These are phyloP conservation scores for Dinomys branickii DNA, from an alignment of 2,113 vertebrate genomes.

Conservation along the genomic window DNA sequence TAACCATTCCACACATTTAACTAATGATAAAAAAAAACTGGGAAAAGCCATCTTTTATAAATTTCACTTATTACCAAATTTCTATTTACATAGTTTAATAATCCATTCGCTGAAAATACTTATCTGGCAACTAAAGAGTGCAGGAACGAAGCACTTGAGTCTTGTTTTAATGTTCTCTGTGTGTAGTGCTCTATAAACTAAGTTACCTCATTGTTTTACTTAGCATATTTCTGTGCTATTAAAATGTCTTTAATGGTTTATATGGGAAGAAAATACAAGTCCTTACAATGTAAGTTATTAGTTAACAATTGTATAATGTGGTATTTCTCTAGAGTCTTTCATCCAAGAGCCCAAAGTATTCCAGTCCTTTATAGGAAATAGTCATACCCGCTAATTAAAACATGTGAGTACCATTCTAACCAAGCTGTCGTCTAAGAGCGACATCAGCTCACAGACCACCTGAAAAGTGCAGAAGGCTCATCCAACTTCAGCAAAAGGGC, in stretches of 20 bases:
- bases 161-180: background rate
- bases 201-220: background rate
- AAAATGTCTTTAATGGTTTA: conserved; percentile 17
- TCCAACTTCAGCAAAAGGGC: background rate
- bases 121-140: conserved; percentile 13
- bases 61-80: background rate
- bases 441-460: background rate
- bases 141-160: background rate
- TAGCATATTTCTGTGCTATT: background rate
- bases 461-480: background rate
- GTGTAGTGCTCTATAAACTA: background rate
- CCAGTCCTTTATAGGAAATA: background rate
- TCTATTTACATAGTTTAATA: conserved; percentile 29
- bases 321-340: background rate
- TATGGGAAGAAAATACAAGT: background rate
- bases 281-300: background rate
- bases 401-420: background rate
- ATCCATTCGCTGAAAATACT: background rate
- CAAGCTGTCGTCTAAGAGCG: background rate
- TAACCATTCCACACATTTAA: background rate
- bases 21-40: background rate
- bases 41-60: background rate
- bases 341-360: background rate
- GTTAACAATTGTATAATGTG: background rate
- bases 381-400: background rate